Conservation (phyloP, 2,888 invertebrate genomes). For the Ophion costatus region DNA sequence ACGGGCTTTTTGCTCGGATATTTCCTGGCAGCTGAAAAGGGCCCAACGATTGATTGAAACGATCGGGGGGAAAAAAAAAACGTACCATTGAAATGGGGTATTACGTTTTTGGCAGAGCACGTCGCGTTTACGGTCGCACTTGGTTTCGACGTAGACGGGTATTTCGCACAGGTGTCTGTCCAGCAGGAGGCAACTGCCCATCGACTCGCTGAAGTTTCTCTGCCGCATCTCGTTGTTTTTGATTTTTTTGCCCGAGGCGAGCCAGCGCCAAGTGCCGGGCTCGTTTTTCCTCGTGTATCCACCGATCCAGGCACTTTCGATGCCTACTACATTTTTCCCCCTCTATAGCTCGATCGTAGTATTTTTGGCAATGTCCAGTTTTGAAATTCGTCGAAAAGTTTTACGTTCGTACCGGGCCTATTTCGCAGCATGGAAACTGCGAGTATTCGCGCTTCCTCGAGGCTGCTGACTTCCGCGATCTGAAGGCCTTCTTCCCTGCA, state of each 20-base stretch:
- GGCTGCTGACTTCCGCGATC: slow-evolving; percentile 67
- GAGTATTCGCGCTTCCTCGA: slow-evolving; percentile 62
- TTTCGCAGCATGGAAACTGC: slow-evolving; percentile 67
- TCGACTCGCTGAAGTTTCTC: slow-evolving; percentile 40
- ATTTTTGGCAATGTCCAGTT: neutral
- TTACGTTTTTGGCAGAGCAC: slow-evolving; percentile 72
- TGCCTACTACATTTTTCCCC: slow-evolving; percentile 59
- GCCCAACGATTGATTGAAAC: neutral
- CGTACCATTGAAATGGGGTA: neutral
- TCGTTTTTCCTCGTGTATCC: slow-evolving; percentile 65
- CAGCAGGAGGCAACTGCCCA: slow-evolving; percentile 68
- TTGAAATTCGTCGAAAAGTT: neutral
- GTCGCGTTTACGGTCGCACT: slow-evolving; percentile 69
- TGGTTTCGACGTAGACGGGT: slow-evolving; percentile 66
- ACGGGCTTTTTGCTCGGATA: slow-evolving; percentile 43
- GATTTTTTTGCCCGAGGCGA: slow-evolving; percentile 67
- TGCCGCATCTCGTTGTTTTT: slow-evolving; percentile 64
- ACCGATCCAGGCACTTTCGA: slow-evolving; percentile 74
- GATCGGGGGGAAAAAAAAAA: too few relatives aligned
- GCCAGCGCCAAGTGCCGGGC: slow-evolving; percentile 70
- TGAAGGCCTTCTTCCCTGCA: slow-evolving; percentile 67
- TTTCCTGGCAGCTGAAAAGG: slow-evolving; percentile 56
- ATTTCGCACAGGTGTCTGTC: slow-evolving; percentile 69
- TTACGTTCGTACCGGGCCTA: slow-evolving; percentile 65
- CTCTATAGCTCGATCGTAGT: neutral